phyloP scores from a whole-genome alignment of 2,113 vertebrate species.

The Phalacrocorax brasilianus region DNA sequence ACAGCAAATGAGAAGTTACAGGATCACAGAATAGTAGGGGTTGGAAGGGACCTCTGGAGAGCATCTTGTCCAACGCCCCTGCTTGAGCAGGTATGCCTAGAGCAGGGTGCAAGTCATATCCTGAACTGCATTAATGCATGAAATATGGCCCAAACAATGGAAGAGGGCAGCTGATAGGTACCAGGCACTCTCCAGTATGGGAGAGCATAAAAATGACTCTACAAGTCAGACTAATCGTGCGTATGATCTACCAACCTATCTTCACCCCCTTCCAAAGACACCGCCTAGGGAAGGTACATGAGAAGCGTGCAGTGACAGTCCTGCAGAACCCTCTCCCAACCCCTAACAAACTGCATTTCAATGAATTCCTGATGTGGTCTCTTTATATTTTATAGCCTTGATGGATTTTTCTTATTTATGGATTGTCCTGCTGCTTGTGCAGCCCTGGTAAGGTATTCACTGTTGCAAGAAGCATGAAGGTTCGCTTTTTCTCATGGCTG shows the following conservation, averaged over 20 bases:
- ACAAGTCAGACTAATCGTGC: not conserved
- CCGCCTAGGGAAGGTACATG: not conserved
- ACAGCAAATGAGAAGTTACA: not conserved
- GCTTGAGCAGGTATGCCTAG: too few relatives aligned
- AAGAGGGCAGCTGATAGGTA: not conserved
- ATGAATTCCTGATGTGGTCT: not conserved
- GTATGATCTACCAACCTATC: not conserved
- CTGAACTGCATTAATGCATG: not conserved
- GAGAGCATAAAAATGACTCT: not conserved
- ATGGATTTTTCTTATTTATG: not conserved
- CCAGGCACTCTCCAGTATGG: not conserved
- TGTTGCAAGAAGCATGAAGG: not conserved
- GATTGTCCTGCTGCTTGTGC: not conserved
- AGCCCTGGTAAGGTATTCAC: not conserved
- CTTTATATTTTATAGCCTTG: not conserved
- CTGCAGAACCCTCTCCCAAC: not conserved
- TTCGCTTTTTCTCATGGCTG: not conserved
- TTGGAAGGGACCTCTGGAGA: too few relatives aligned
- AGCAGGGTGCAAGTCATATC: not conserved
- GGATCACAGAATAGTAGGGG: too few relatives aligned
- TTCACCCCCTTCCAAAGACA: not conserved
- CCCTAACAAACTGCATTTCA: not conserved
- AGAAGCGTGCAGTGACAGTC: not conserved
- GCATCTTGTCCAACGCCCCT: too few relatives aligned
- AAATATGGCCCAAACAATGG: not conserved